Base-by-base conservation (phyloP, 2,888 invertebrate species). In the Hesperia comma region DNA sequence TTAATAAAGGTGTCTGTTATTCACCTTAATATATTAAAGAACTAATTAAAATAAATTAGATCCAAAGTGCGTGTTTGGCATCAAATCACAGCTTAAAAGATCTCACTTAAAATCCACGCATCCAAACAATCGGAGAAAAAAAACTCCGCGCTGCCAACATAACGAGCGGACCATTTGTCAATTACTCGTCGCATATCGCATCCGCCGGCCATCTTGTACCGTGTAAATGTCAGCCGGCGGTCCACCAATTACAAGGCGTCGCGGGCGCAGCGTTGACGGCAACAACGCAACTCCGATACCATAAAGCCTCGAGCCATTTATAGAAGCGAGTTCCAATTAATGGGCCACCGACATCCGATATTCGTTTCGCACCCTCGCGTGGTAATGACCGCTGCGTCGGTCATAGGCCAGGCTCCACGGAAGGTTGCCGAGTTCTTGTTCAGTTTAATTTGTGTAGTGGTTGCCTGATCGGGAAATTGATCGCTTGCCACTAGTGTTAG, bases 291-390 rank as follows among this genome's bases (percentile, higher is more conserved):
- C 80, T 75, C 77, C 82, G 88, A 88, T 89, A 90, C 91, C 90
- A 91, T 91, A 90, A 90, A 88, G 81, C 85, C 82, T 87, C 85
- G 75, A 82, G 86, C 91, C 92, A 88, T 92, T 90, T 92, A 92
- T 90, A 88, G 91, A 85, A 85, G 85, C 81, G 83, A 79, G 86
- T 81, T 82, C 91, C 91, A 92, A 92, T 92, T 91, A 92, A 91
- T 90, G 91, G 66, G 66, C 84, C 71, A 71, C 69, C 78, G 82
- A 81, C 78, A 86, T 84, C 85, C 82, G 88, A 90, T 90, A 88
- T 73, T 76, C 55, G 66, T 66, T 66, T 66, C 66, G 66, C 66
- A 60, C 66, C 66, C 60, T 55, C 54, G 43, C 54, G 60, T 66
- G 66, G 53, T 66, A 66, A 66, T 66, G 66, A 66, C 66, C 66